phyloP scores from a whole-genome alignment of 2,113 vertebrate species.

The Hepsetus odoe region DNA sequence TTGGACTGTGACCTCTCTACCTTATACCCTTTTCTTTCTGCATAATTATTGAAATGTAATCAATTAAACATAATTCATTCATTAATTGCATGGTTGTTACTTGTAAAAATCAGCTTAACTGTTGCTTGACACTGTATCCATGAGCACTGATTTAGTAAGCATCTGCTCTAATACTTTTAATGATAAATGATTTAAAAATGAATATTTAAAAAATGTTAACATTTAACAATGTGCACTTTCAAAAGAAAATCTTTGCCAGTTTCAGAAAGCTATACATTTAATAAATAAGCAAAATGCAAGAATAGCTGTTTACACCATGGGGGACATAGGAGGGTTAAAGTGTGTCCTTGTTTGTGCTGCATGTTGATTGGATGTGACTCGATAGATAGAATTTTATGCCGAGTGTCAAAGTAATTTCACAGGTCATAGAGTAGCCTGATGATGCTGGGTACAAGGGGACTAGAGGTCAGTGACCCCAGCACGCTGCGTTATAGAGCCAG shows the following conservation, averaged over 20 bases:
- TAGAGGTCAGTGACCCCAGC: slow-evolving; percentile 50
- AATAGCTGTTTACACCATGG: background rate
- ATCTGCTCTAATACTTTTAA: background rate
- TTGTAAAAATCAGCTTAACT: too few relatives aligned
- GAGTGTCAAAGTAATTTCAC: slow-evolving; percentile 59
- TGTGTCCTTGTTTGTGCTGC: background rate
- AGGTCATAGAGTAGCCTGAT: slow-evolving; percentile 57
- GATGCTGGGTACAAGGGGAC: slow-evolving; percentile 24
- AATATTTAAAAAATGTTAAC: too few relatives aligned
- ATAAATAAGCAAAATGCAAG: background rate
- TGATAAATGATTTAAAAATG: background rate
- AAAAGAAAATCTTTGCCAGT: background rate
- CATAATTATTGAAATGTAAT: too few relatives aligned
- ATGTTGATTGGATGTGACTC: slow-evolving; percentile 48
- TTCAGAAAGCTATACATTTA: too few relatives aligned
- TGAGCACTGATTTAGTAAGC: too few relatives aligned
- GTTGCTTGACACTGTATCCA: too few relatives aligned
- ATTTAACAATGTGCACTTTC: background rate
- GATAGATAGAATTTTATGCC: slow-evolving; percentile 41
- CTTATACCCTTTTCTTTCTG: too few relatives aligned
- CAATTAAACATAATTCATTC: too few relatives aligned
- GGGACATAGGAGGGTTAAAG: background rate
- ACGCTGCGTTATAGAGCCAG: slow-evolving; percentile 44
- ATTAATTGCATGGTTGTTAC: too few relatives aligned
- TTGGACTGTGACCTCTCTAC: too few relatives aligned